Percentiles rank a stretch among this genome's conserved stretches.
phyloP scores from a whole-genome alignment of 1,140 invertebrate genomes.

The Myzus persicae region DNA sequence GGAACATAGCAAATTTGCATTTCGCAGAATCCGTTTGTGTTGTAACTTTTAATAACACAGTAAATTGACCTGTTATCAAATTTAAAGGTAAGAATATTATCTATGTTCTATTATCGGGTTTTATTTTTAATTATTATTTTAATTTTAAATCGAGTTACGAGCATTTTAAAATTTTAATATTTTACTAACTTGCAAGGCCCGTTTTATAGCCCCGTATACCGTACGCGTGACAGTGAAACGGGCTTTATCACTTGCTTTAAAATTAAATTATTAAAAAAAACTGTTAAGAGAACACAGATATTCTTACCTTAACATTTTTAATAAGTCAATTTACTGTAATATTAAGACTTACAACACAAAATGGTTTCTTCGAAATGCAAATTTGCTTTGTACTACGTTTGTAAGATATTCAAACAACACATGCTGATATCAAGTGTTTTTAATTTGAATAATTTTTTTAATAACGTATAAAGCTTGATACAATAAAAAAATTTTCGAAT shows the following conservation, averaged over 20 bases:
- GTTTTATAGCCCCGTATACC: too few species aligned
- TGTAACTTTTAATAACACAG: neutral
- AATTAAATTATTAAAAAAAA: neutral
- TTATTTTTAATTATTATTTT: neutral
- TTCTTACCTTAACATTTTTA: neutral
- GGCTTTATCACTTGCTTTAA: too few species aligned
- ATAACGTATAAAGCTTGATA: too few species aligned
- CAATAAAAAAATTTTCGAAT: too few species aligned
- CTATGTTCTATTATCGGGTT: neutral
- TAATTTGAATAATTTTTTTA: too few species aligned
- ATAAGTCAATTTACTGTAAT: neutral
- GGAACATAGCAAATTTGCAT: neutral
- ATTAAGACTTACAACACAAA: neutral
- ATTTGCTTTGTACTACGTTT: too few species aligned
- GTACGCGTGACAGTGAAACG: too few species aligned
- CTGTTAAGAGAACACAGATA: neutral
- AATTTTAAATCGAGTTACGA: neutral
- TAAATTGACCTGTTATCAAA: neutral
- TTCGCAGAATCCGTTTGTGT: neutral
- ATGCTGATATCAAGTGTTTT: too few species aligned
- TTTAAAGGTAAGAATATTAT: slow-evolving; percentile 7
- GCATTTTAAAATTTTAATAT: neutral
- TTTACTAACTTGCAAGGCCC: neutral
- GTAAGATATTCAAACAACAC: too few species aligned
- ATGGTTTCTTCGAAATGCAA: neutral